Base-by-base conservation (phyloP, 2,113 vertebrate genomes). In the Cephalophus harveyi region DNA sequence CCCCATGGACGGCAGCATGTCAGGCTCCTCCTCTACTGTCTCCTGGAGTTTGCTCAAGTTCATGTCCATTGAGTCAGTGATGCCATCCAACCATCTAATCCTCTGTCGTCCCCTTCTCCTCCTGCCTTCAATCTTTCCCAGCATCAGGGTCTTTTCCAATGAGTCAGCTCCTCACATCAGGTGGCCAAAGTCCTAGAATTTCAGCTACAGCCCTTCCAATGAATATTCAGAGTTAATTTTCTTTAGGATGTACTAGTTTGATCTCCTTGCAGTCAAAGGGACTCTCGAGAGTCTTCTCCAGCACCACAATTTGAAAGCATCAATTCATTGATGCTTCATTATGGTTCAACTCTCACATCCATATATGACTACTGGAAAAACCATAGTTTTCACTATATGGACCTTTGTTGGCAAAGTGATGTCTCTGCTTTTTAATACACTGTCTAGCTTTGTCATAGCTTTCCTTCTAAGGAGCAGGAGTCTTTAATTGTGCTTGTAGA, bases 1-100 rank as follows among this genome's bases (percentile, higher is more conserved):
- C 40, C 23, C 40, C 23, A 2, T 43, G 71, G 36, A 7, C 0
- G 3, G 71, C 14, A 76, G 40, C 23, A 43, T 43, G 71, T 43
- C 71, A 43, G 71, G 11, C 12, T 76, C 71, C 40, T 76, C 40
- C 40, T 27, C 40, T 43, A 15, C 6, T 14, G 2, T 43, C 40
- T 43, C 40, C 71, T 0, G 3, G 23, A 43, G 11, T 76, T 76
- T 43, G 71, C 40, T 27, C 40, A 76, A 76, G 6, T 43, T 76
- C 71, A 43, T 43, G 15, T 43, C 23, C 40, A 15, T 14, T 76
- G 23, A 43, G 12, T 76, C 6, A 2, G n/a, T 74, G 67, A 74
- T 40, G 67, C 36, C 67, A 74, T 74, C 67, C 67, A 74, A 5
- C 67, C 67, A 40, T 12, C 67, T 74, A 5, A 74, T 74, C 19